phyloP scores from a whole-genome alignment of 92 coral and sea anemone species.

The Paramuricea clavata region DNA sequence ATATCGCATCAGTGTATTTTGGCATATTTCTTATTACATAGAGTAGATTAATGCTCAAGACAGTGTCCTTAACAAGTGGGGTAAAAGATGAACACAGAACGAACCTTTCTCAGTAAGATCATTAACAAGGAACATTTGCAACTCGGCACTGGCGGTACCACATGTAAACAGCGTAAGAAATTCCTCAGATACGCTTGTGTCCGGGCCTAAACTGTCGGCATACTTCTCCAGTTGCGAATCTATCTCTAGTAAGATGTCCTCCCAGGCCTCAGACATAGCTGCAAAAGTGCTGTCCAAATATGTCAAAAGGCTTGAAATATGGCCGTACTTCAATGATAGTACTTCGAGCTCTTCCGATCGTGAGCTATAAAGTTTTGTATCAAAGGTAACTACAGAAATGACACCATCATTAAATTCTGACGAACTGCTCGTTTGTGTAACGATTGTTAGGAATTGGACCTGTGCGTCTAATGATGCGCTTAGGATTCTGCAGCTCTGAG shows the following conservation, averaged over 20 bases:
- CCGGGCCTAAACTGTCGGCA: conserved; percentile 81
- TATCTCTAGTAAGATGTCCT: conserved; percentile 91
- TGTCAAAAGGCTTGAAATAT: conserved; percentile 78
- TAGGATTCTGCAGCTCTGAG: conserved; percentile 53
- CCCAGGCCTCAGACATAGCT: conserved; percentile 99
- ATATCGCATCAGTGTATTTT: too few species aligned
- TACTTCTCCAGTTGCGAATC: conserved; percentile 86
- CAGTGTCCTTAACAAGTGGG: too few species aligned
- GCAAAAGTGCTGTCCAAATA: conserved; percentile 83
- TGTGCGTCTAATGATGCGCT: conserved; percentile 74
- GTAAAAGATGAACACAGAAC: neutral
- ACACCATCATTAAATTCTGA: conserved; percentile 36
- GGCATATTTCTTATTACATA: neutral
- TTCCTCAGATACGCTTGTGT: conserved; percentile 84
- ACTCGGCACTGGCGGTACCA: conserved; percentile 91
- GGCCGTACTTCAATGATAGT: conserved; percentile 85
- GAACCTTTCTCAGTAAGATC: conserved; percentile 97
- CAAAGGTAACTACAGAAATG: conserved; percentile 68
- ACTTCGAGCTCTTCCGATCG: conserved; percentile 82
- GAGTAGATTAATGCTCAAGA: neutral
- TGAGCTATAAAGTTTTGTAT: conserved; percentile 75
- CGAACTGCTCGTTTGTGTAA: conserved; percentile 54
- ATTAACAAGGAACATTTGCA: conserved; percentile 88
- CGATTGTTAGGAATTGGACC: conserved; percentile 73
- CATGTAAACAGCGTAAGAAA: conserved; percentile 88